A percentile compares a stretch with the other conserved stretches of the same genome.
Evolutionary conservation across 2,888 invertebrate genomes (phyloP).

Genomic region (Drosophila ustulata): DNA sequence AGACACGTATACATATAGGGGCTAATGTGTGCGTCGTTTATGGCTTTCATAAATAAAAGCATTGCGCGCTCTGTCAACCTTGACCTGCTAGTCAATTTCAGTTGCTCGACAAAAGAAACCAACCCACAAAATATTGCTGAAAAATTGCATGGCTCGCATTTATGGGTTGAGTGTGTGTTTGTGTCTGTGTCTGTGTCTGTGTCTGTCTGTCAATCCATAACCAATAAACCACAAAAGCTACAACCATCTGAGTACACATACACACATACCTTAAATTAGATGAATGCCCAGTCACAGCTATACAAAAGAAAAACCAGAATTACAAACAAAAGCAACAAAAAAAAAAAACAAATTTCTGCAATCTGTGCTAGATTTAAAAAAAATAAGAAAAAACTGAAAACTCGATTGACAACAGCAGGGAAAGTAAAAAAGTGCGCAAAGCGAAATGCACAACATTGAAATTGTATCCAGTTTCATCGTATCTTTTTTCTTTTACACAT

Average conservation of each 20-base stretch:
- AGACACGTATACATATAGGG: not conserved
- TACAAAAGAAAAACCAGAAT: conserved; percentile 11
- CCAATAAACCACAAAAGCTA: conserved; percentile 62
- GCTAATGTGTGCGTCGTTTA: conserved; percentile 1
- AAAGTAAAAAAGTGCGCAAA: conserved; percentile 33
- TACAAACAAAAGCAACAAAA: conserved; percentile 2
- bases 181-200: conserved; percentile 18
- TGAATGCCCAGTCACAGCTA: conserved; percentile 23
- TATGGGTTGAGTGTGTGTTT: conserved; percentile 35
- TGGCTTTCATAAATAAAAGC: conserved; percentile 59
- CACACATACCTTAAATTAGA: conserved; percentile 52
- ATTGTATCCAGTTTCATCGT: conserved; percentile 21
- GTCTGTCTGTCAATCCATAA: conserved; percentile 47
- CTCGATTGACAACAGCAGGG: conserved; percentile 44
- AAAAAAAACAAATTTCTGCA: conserved; percentile 1
- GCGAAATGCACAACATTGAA: conserved; percentile 21
- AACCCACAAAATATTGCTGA: conserved; percentile 18
- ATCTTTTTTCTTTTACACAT: conserved; percentile 4
- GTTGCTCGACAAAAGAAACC: conserved; percentile 39
- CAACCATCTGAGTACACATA: conserved; percentile 20
- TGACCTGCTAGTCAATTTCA: conserved; percentile 65
- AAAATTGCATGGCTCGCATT: conserved; percentile 65
- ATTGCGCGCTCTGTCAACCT: conserved; percentile 68
- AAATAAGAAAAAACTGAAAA: conserved; percentile 21
- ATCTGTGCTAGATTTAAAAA: conserved; percentile 24